Evolutionary conservation across 2,797 vertebrate species (phyloP), one percentile per base, ranked within the genome.

Genomic region (Sarcoramphus papa): DNA sequence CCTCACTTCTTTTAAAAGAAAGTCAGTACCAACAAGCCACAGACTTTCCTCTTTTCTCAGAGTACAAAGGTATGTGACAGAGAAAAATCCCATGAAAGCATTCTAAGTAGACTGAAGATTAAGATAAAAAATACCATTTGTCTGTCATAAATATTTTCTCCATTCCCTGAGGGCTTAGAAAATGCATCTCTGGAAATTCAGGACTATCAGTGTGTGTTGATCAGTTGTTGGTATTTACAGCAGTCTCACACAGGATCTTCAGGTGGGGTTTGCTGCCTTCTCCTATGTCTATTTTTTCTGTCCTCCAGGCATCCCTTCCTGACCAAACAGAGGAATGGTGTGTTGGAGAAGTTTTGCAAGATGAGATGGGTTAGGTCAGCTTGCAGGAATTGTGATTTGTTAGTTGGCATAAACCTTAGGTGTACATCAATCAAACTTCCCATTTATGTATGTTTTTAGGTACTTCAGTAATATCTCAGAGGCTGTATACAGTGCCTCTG

Each of bases 71-170:
- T 96, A 92, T 72, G 62, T 84, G 87, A 50, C 56, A 85, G 65
- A 67, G 41, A 93, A 91, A 90, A 93, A 93, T 91, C 30, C 48
- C 48, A 48, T 84, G 47, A 88, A 95, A 93, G 50, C 78, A 77
- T 93, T 96, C 50, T 41, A 65, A 85, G 54, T 57, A 92, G 85
- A 60, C 33, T 70, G 35, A 94, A 96, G 95, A 97, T 93, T 73
- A 92, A 95, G 95, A 94, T 96, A 57, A 92, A 93, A 94, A 82
- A 78, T 37, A 28, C 9, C 17, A 70, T 18, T 91, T 91, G 57
- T 53, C 68, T 95, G 72, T 80, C 2, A 13, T 97, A 97, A 96
- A 97, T 97, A 92, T 83, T 95, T 97, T 93, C 69, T 60, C 17
- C 8, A 8, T 88, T 85, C 76, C 93, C 84, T 68, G 40, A 67